A percentile compares a stretch with the other conserved stretches of the same genome.
Evolutionary conservation across 2,797 vertebrate genomes (phyloP).

Genomic region (Cuniculus paca): DNA sequence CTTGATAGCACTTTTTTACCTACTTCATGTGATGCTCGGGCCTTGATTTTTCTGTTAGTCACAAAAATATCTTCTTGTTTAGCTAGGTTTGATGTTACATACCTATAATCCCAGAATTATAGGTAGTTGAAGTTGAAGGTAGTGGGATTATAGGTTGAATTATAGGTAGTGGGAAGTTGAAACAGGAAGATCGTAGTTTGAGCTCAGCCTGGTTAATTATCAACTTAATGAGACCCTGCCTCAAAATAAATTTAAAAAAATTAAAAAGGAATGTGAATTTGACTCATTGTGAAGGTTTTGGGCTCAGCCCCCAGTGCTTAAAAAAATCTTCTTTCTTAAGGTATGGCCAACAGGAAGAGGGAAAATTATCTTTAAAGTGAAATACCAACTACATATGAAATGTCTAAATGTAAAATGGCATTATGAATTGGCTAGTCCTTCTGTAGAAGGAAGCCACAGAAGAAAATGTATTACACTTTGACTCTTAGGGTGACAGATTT

Average conservation of each 20-base stretch:
- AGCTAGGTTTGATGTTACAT: no score
- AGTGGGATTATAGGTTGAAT: no score
- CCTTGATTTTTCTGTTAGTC: neutral
- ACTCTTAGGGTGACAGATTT: neutral
- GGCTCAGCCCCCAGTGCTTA: neutral
- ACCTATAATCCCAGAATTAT: no score
- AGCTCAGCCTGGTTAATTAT: neutral
- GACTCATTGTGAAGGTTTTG: neutral
- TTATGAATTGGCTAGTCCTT: neutral
- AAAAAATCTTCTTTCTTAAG: constrained; percentile 35
- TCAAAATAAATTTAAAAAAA: neutral
- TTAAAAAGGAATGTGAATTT: neutral
- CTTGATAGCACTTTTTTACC: neutral
- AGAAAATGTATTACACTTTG: neutral
- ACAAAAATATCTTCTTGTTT: neutral
- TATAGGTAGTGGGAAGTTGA: neutral
- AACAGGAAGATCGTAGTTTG: neutral
- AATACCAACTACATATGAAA: constrained; percentile 58
- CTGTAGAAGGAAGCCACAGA: neutral
- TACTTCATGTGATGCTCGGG: neutral
- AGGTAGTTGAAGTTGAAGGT: no score
- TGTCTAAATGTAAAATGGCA: constrained; percentile 58
- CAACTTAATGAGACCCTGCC: neutral
- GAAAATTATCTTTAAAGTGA: constrained; percentile 60
- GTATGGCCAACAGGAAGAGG: neutral